Evolutionary conservation across 2,113 vertebrate genomes (phyloP).

Genomic region (Paramormyrops kingsleyae): DNA sequence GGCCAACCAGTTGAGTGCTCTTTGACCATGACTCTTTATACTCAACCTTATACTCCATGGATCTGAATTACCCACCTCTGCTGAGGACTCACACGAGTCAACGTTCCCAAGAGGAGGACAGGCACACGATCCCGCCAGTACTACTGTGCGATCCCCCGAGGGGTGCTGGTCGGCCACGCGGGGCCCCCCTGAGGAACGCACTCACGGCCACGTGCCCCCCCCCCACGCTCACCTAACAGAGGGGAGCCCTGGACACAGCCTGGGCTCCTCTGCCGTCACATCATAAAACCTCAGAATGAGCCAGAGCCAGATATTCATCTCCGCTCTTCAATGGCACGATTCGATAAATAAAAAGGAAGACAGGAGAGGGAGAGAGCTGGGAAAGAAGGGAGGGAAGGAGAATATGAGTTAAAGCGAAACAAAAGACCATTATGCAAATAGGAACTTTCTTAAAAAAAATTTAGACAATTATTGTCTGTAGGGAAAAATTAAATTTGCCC

Average conservation of each 20-base stretch:
- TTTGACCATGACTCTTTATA: too few relatives aligned
- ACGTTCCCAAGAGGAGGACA: neutral
- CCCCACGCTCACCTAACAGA: neutral
- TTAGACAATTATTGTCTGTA: neutral
- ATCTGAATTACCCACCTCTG: too few relatives aligned
- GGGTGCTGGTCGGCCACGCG: too few relatives aligned
- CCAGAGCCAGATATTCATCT: neutral
- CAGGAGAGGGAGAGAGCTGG: neutral
- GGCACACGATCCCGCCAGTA: too few relatives aligned
- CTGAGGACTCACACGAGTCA: too few relatives aligned
- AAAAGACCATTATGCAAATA: conserved; percentile 14
- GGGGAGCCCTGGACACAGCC: too few relatives aligned
- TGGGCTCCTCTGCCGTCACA: neutral
- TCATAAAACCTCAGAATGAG: neutral
- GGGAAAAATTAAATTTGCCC: neutral
- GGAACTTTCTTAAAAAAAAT: neutral
- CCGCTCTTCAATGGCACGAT: neutral
- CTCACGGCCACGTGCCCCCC: too few relatives aligned
- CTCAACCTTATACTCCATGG: too few relatives aligned
- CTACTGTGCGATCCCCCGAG: too few relatives aligned
- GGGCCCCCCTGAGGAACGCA: too few relatives aligned
- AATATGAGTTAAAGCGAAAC: neutral
- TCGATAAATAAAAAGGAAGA: neutral
- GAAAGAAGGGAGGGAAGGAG: neutral
- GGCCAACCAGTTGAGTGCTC: too few relatives aligned